Evolutionary conservation across 2,113 vertebrate species (phyloP), one percentile per base, ranked within the genome.

Genomic region (Rutilus rutilus): DNA sequence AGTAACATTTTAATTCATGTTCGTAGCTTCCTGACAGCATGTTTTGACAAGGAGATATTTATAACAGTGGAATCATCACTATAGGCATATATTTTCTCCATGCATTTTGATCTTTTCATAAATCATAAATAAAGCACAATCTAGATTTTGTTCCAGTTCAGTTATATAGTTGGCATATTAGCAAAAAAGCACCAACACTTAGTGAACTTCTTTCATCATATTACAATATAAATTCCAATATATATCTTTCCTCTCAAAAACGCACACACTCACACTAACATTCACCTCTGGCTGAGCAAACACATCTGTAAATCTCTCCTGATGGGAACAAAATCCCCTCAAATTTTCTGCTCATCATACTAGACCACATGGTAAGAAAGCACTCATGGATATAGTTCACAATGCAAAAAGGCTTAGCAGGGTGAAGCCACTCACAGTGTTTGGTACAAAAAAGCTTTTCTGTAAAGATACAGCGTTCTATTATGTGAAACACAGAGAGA

Each of bases 261-360:
- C 1, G 27, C 82, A 74, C 39, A 78, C 67, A 57, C 19, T 57
- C 54, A 83, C 52, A 54, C 21, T 50, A 85, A 45, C 39, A 87
- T 96, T 93, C 25, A 9, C 71, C 9, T 42, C 36, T 19, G n/a
- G 64, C 77, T 25, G 21, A 60, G 77, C 39, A 79, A 60, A 79
- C 57, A 36, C 21, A 21, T 62, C 36, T 54, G 17, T 54, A 62
- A 50, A n/a, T 57, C 62, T 52, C 25, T 82, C 19, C 21, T 57
- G 65, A 62, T 64, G 42, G 25, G 6, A 82, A 82, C 21, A 82
- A 33, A 10, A 67, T 15, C 11, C 25, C 62, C 47, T 69, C 33
- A 42, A 25, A 25, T 17, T 5, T 42, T 62, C 78, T 42, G 5
- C 36, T 42, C 45, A 69, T 82, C 42, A 50, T 52, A 52, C 6